Evolutionary conservation across 2,888 invertebrate genomes (phyloP), one percentile per base, ranked within the genome.

Genomic region (Lucinisca nassula): DNA sequence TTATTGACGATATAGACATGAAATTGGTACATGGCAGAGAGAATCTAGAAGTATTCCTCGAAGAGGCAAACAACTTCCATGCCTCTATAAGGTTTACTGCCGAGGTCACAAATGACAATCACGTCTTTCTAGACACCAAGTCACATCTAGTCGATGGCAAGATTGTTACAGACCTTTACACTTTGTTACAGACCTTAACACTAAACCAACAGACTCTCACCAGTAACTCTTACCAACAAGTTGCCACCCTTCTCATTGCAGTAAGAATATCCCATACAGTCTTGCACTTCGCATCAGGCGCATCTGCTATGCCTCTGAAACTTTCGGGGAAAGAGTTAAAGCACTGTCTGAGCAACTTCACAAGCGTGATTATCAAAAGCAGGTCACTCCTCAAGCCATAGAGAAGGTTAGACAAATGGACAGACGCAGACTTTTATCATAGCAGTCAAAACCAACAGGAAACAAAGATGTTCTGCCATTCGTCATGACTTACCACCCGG

Each of bases 1-100:
- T 80, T 74, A 88, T 90, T n/a, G 86, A 82, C 55, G 90, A 90
- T 32, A 84, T 85, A n/a, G 84, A 87, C 45, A 73, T 83, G 40
- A 80, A 87, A 32, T 87, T 79, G 82, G n/a, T 49, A 27, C 73
- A 79, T 30, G 35, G 38, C 30, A 12, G 27, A 1, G 40, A 30
- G 0, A 40, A 4, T 37, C 70, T 73, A 17, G 40, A 58, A 21
- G n/a, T 0, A 14, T 83, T 79, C 40, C 12, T 79, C 0, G 21
- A 79, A 27, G 12, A 32, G 12, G 67, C 67, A 17, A 79, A 79
- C 45, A 45, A n/a, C 35, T 79, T 67, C 32, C 78, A 83, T 67
- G 37, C 27, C 0, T 24, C 40, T 24, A 73, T 83, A 17, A 83
- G 79, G 38, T 72, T 83, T 24, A 83, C 83, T 1, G 75, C 40